phyloP scores from a whole-genome alignment of 2,113 vertebrate genomes.

The Cheilinus undulatus region DNA sequence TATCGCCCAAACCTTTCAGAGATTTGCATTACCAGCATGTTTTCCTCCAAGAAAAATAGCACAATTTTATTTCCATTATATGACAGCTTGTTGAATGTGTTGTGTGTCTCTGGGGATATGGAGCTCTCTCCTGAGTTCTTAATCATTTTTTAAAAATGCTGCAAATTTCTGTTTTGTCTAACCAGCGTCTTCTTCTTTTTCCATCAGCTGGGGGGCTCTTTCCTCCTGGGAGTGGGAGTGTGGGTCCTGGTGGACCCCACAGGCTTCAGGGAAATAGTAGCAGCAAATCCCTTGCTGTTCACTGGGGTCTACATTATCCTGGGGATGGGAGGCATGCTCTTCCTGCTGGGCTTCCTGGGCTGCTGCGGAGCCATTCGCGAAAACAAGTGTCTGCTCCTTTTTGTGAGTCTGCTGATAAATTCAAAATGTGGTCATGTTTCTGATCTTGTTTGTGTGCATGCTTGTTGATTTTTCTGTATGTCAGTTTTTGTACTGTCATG shows the following conservation, averaged over 20 bases:
- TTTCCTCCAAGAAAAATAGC: neutral
- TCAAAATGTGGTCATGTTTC: slow-evolving; percentile 29
- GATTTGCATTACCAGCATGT: slow-evolving; percentile 36
- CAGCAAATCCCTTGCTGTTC: slow-evolving; percentile 92
- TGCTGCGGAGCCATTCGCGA: slow-evolving; percentile 96
- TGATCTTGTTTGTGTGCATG: slow-evolving; percentile 41
- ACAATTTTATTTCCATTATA: slow-evolving; percentile 18
- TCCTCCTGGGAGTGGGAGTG: slow-evolving; percentile 92
- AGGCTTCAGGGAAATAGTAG: slow-evolving; percentile 94
- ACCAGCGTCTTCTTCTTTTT: slow-evolving; percentile 16
- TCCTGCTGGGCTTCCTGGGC: slow-evolving; percentile 95
- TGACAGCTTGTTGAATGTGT: slow-evolving; percentile 45
- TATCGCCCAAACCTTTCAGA: slow-evolving; percentile 19
- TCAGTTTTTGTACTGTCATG: slow-evolving; percentile 30
- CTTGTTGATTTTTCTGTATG: slow-evolving; percentile 43
- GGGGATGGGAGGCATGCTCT: slow-evolving; percentile 94
- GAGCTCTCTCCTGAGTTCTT: slow-evolving; percentile 26
- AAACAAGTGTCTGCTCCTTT: slow-evolving; percentile 96
- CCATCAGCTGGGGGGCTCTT: slow-evolving; percentile 91
- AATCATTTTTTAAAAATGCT: slow-evolving; percentile 45
- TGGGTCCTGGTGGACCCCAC: slow-evolving; percentile 97
- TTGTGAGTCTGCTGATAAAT: slow-evolving; percentile 86
- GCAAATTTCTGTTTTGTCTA: slow-evolving; percentile 43
- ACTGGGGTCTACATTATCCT: slow-evolving; percentile 92
- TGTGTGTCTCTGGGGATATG: slow-evolving; percentile 6